phyloP scores from a whole-genome alignment of 2,888 invertebrate genomes.

The Tinea trinotella region DNA sequence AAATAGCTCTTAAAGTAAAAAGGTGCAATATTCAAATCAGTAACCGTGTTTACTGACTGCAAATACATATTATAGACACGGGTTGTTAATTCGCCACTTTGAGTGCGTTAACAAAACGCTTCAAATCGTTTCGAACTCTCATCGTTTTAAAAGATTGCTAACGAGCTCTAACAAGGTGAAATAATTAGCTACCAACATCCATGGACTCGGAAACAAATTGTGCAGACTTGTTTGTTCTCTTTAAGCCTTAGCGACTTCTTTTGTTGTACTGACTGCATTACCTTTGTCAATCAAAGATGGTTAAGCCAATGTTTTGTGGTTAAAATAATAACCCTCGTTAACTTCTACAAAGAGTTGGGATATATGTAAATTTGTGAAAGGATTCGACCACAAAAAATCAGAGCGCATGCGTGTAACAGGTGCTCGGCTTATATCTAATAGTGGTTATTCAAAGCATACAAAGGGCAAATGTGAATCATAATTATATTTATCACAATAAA shows the following conservation, averaged over 20 bases:
- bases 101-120: slow-evolving; percentile 6
- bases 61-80: background rate
- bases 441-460: slow-evolving; percentile 5
- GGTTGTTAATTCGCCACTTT: slow-evolving; percentile 1
- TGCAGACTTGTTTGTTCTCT: slow-evolving; percentile 21
- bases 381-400: slow-evolving; percentile 52
- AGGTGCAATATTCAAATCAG: background rate
- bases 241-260: slow-evolving; percentile 31
- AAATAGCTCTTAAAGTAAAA: background rate
- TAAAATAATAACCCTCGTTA: slow-evolving; percentile 65
- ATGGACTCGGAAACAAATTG: slow-evolving; percentile 21
- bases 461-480: slow-evolving; percentile 8
- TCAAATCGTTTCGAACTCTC: background rate
- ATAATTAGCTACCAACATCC: slow-evolving; percentile 28
- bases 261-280: slow-evolving; percentile 39
- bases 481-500: slow-evolving; percentile 9
- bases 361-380: slow-evolving; percentile 65
- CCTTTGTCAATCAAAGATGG: slow-evolving; percentile 60
- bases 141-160: slow-evolving; percentile 24
- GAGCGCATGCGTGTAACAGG: slow-evolving; percentile 56
- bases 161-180: slow-evolving; percentile 54
- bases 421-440: slow-evolving; percentile 57
- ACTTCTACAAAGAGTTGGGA: slow-evolving; percentile 51
- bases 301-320: slow-evolving; percentile 60
- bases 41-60: slow-evolving; percentile 1